phyloP scores from a whole-genome alignment of 2,797 vertebrate species.

The Masticophis lateralis region DNA sequence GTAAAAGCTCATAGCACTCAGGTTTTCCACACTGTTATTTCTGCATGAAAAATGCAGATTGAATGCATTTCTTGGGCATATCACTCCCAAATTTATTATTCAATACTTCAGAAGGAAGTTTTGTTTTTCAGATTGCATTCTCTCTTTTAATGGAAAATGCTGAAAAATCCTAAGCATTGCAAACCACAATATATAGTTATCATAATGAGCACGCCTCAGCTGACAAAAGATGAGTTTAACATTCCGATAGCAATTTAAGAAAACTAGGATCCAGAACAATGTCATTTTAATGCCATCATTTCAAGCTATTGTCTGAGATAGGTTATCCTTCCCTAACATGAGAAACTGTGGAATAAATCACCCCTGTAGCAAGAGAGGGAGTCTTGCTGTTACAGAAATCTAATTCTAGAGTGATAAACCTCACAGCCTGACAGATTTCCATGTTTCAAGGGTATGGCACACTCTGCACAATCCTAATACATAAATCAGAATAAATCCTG shows the following conservation, averaged over 20 bases:
- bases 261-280: conserved; percentile 30
- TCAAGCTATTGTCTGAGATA: conserved; percentile 46
- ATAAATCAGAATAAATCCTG: neutral
- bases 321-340: neutral
- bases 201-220: conserved; percentile 15
- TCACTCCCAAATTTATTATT: conserved; percentile 5
- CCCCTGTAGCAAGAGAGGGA: neutral
- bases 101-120: conserved; percentile 14
- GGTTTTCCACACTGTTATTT: conserved; percentile 19
- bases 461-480: neutral
- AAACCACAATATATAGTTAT: conserved; percentile 50
- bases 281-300: conserved; percentile 53
- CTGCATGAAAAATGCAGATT: neutral
- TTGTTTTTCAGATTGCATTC: conserved; percentile 9
- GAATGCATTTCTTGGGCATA: neutral
- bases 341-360: neutral
- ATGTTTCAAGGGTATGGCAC: neutral
- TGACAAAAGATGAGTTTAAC: conserved; percentile 49
- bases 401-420: conserved; percentile 4
- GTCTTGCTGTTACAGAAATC: neutral
- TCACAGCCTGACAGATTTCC: neutral
- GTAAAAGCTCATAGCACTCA: neutral
- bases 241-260: conserved; percentile 47
- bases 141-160: conserved; percentile 35
- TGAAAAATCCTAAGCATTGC: conserved; percentile 14